These are phyloP conservation scores for Mesoligia furuncula DNA, from an alignment of 2,888 invertebrate species.

Conservation along the genomic window DNA sequence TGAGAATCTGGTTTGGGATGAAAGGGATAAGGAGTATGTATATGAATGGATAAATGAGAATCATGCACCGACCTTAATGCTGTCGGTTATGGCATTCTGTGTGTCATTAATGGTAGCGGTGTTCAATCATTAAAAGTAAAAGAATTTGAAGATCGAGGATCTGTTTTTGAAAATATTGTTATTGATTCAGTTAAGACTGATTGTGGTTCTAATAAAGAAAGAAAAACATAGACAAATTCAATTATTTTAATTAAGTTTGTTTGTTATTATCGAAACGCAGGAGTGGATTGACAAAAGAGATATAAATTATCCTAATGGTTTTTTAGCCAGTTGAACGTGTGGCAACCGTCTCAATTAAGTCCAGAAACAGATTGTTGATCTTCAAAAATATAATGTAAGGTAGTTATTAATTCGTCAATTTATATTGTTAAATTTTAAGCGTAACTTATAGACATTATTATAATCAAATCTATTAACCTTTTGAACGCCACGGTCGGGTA, in stretches of 20 bases:
- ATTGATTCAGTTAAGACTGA: neutral
- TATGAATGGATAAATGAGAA: constrained; percentile 87
- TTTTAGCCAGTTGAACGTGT: neutral
- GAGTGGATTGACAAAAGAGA: neutral
- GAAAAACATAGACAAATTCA: neutral
- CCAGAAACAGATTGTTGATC: constrained; percentile 16
- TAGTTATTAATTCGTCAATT: neutral
- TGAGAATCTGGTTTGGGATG: constrained; percentile 76
- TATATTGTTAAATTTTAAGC: neutral
- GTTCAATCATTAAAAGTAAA: constrained; percentile 71
- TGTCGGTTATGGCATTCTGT: constrained; percentile 76
- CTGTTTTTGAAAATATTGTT: constrained; percentile 15
- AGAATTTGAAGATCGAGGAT: constrained; percentile 8
- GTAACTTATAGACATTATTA: neutral
- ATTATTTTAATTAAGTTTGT: neutral
- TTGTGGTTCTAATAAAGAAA: neutral
- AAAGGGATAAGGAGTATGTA: constrained; percentile 66
- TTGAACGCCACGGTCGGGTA: too few relatives aligned
- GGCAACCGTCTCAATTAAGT: neutral
- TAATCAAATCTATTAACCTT: constrained; percentile 7
- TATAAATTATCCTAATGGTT: neutral
- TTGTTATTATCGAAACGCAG: neutral
- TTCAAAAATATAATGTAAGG: neutral
- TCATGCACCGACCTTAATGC: constrained; percentile 76
- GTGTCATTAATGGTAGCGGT: constrained; percentile 75